A percentile compares a stretch with the other conserved stretches of the same genome.
Evolutionary conservation across 2,888 invertebrate genomes (phyloP).

Genomic region (Rhopalosiphum nymphaeae): DNA sequence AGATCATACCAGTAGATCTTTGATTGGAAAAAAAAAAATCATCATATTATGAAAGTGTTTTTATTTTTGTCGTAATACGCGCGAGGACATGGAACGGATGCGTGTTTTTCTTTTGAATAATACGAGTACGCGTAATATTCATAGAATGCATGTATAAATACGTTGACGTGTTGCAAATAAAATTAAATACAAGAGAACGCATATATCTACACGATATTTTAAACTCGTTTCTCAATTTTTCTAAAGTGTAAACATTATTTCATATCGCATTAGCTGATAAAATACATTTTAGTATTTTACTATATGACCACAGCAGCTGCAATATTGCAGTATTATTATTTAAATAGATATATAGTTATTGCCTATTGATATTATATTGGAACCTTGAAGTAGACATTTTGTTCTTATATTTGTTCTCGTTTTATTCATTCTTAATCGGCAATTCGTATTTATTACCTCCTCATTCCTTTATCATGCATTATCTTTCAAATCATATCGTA

Average conservation of each 20-base stretch:
- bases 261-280: background rate
- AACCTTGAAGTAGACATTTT: conserved; percentile 29
- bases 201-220: background rate
- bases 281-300: background rate
- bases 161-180: background rate
- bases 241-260: background rate
- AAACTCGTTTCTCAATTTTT: background rate
- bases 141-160: background rate
- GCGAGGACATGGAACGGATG: background rate
- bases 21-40: background rate
- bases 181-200: background rate
- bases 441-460: conserved; percentile 28
- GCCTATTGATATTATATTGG: background rate
- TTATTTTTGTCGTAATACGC: background rate
- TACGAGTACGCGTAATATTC: background rate
- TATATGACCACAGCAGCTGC: background rate
- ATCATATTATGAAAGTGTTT: background rate
- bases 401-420: conserved; percentile 18
- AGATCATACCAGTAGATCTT: conserved; percentile 31
- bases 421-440: conserved; percentile 2
- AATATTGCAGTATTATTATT: background rate
- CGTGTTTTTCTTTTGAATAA: background rate
- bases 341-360: background rate
- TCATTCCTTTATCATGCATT: background rate
- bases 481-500: conserved; percentile 15